Conservation (phyloP, 2,888 invertebrate genomes). For the Flabesymbios commensalis region DNA sequence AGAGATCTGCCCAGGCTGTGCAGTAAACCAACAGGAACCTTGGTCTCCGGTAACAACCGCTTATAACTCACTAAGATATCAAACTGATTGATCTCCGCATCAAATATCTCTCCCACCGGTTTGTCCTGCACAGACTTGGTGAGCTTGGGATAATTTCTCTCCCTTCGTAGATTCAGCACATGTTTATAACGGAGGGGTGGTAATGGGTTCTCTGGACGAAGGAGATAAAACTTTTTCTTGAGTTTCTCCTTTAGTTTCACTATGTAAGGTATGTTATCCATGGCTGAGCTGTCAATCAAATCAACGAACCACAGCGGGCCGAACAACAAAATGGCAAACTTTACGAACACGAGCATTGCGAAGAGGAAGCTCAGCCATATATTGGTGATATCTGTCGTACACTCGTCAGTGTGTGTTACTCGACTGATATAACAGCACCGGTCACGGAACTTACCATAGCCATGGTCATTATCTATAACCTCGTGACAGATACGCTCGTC, state of each 20-base stretch:
- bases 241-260: slow-evolving; percentile 41
- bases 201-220: slow-evolving; percentile 11
- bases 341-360: slow-evolving; percentile 45
- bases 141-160: slow-evolving; percentile 23
- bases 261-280: slow-evolving; percentile 40
- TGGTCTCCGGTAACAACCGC: slow-evolving; percentile 33
- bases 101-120: slow-evolving; percentile 16
- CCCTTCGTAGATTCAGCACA: slow-evolving; percentile 20
- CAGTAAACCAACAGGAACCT: slow-evolving; percentile 33
- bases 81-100: slow-evolving; percentile 25
- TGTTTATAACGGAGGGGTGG: slow-evolving; percentile 11
- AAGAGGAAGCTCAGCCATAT: slow-evolving; percentile 54
- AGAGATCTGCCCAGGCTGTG: slow-evolving; percentile 21
- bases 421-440: slow-evolving; percentile 40
- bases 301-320: slow-evolving; percentile 53
- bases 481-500: slow-evolving; percentile 48
- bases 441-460: slow-evolving; percentile 47
- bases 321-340: slow-evolving; percentile 50
- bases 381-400: slow-evolving; percentile 46
- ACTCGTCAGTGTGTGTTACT: slow-evolving; percentile 36
- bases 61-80: slow-evolving; percentile 34
- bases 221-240: slow-evolving; percentile 21
- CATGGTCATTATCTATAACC: slow-evolving; percentile 31
- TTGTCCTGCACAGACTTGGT: slow-evolving; percentile 12
- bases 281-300: slow-evolving; percentile 38